Evolutionary conservation across 2,797 vertebrate species (phyloP).

Genomic region (Odontamblyopus lacepedii): DNA sequence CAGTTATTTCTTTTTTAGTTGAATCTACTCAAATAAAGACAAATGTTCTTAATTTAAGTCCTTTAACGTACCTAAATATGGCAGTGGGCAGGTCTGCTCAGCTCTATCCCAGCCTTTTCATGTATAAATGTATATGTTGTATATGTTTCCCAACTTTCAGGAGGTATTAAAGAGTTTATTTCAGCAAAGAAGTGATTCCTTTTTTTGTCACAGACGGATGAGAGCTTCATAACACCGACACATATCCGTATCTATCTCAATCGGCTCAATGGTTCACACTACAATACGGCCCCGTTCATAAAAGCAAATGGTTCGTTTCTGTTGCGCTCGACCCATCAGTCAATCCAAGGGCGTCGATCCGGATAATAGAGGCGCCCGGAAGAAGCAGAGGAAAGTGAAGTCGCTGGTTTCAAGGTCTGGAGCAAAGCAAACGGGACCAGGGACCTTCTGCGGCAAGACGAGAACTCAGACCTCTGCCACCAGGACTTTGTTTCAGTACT

Average conservation of each 20-base stretch:
- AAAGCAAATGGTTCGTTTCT: background rate
- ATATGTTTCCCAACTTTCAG: background rate
- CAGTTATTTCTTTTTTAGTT: no score
- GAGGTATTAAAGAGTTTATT: background rate
- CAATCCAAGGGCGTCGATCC: background rate
- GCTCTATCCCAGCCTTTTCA: background rate
- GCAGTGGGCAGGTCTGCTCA: background rate
- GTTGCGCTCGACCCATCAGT: background rate
- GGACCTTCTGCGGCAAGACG: no score
- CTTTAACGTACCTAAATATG: background rate
- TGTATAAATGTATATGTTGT: background rate
- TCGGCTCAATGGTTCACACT: background rate
- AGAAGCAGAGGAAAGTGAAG: no score
- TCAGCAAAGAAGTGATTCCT: background rate
- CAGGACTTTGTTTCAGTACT: no score
- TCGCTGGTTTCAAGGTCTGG: no score
- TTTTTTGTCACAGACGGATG: no score
- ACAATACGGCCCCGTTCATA: background rate
- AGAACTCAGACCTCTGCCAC: no score
- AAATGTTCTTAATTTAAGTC: no score
- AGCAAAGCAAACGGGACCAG: no score
- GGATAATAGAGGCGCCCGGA: no score
- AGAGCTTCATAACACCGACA: background rate
- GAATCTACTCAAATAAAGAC: no score
- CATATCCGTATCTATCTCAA: background rate